Base-by-base conservation (phyloP, 2,113 vertebrate genomes). In the Turdus rufiventris region DNA sequence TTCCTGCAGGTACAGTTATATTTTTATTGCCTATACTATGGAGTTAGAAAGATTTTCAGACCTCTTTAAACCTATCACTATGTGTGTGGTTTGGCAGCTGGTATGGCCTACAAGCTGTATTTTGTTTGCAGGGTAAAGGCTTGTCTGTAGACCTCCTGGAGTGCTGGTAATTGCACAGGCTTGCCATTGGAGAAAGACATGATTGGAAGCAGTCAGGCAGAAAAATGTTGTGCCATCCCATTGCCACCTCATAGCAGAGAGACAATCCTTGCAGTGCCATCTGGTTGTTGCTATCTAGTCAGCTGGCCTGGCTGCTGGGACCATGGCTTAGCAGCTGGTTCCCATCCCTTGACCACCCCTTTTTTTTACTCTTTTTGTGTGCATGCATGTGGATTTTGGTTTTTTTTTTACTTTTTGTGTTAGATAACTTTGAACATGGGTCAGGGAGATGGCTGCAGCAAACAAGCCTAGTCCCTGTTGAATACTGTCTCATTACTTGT, bases 71-170 rank as follows among this genome's bases (percentile, higher is more conserved):
- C 95, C 97, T 97, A 98, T 98, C 96, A 98, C 97, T 98, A 97
- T 98, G 98, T 98, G 99, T 99, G 98, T 98, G 98, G 98, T 98
- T 99, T 98, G 98, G 98, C 99, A 99, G 99, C 99, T 99, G 99
- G 98, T 99, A 98, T 98, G 98, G 98, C 98, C 98, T 97, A 97
- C 98, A 98, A 98, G 98, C 98, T 98, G 98, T 98, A 99, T 99
- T 99, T 99, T 99, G 98, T 99, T 98, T 99, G 98, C 98, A 98
- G 98, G 98, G 97, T 98, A 99, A 98, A 99, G 99, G 97, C 98
- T 98, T 98, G 98, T 98, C 98, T 98, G 95, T 96, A 97, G 98
- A 98, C 98, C 99, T 98, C 99, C 99, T 98, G 98, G 98, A 97
- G 98, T 98, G 98, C 96, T 94, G 97, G 98, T 99, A 99, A 99